Evolutionary conservation across 2,797 vertebrate genomes (phyloP).

Genomic region (Gallinago stenura): DNA sequence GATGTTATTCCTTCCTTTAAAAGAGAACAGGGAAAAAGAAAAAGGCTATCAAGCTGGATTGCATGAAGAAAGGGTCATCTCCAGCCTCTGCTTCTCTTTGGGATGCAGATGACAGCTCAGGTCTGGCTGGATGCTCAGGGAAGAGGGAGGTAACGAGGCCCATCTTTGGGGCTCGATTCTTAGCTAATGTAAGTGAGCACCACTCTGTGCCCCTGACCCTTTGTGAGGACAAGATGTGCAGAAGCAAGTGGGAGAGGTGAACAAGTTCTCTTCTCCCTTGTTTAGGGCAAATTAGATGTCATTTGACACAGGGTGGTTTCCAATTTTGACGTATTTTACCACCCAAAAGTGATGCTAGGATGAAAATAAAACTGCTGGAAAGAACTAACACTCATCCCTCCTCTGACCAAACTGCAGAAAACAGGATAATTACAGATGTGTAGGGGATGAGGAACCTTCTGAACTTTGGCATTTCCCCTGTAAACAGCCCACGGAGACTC

Average conservation of each 20-base stretch:
- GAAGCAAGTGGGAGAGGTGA: background rate
- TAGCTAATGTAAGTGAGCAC: background rate
- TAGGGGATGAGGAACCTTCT: conserved; percentile 45
- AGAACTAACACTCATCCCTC: background rate
- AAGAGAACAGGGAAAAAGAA: background rate
- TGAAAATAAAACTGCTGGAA: conserved; percentile 65
- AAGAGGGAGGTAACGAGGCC: background rate
- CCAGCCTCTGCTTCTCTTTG: background rate
- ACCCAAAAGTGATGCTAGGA: background rate
- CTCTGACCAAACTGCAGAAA: conserved; percentile 41
- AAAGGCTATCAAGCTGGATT: background rate
- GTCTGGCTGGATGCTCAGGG: background rate
- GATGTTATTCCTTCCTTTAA: background rate
- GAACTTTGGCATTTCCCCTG: conserved; percentile 41
- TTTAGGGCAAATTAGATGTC: conserved; percentile 16
- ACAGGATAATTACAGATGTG: conserved; percentile 64
- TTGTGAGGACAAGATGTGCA: background rate
- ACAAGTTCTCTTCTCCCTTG: background rate
- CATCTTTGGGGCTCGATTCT: background rate
- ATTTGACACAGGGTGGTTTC: conserved; percentile 11
- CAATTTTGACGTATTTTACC: conserved; percentile 33
- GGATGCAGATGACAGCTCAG: background rate
- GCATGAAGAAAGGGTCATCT: background rate
- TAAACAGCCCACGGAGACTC: conserved; percentile 21
- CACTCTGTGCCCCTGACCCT: background rate